Evolutionary conservation across 2,113 vertebrate genomes (phyloP), one percentile per base, ranked within the genome.

Genomic region (Irena cyanogastra): DNA sequence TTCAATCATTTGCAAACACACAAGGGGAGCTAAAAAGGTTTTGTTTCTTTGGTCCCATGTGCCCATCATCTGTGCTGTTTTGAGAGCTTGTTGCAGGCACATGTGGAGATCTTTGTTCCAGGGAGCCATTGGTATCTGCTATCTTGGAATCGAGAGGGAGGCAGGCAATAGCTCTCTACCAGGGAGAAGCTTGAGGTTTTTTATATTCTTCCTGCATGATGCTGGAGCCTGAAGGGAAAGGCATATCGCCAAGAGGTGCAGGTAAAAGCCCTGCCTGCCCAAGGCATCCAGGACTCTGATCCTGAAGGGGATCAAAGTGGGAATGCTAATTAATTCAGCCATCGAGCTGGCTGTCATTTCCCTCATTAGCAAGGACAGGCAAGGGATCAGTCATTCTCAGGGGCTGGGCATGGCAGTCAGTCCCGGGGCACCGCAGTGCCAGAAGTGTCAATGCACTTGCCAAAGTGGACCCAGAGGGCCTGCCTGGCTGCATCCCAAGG

Each of bases 401-500:
- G 19, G 30, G 30, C 5, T 21, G 59, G 10, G 21, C 39, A 18
- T 22, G 28, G 44, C 31, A 30, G 52, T 23, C 71, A 61, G n/a
- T 64, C 49, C 45, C 33, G 27, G 28, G 21, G 24, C 66, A 42
- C 65, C 0, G 0, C 3, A 1, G 23, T 31, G 53, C 33, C 77
- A 50, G 64, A 17, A 54, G 16, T 2, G 6, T 24, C 31, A 5
- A 1, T 16, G 5, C 7, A 1, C 47, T 83, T 93, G 45, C 76
- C 72, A 18, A 22, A n/a, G 26, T 4, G 35, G 23, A 79, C 24
- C 30, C 31, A 27, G 63, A 72, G 26, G 22, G 28, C 30, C 24
- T 39, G 33, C 11, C 8, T 0, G 21, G 30, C 37, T 49, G 41
- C 20, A 3, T 37, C 61, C 37, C 57, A 47, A 0, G 1, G 2